Evolutionary conservation across 2,797 vertebrate genomes (phyloP).

Genomic region (Sebastiscus tertius): DNA sequence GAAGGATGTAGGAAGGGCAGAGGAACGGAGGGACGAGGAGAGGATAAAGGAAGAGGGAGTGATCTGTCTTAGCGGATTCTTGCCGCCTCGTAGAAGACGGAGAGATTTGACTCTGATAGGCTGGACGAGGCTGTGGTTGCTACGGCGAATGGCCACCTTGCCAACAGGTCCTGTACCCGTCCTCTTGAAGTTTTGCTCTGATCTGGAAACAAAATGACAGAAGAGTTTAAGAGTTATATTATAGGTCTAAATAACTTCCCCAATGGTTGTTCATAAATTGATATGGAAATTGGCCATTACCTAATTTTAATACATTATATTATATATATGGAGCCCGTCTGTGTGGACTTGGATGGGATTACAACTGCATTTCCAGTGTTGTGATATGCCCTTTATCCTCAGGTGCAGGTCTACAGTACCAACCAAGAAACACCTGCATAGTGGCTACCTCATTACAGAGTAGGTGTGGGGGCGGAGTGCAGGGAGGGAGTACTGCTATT

Average conservation of each 20-base stretch:
- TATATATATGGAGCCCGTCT: neutral
- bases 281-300: neutral
- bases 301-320: neutral
- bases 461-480: neutral
- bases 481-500: neutral
- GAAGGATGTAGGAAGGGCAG: neutral
- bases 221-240: neutral
- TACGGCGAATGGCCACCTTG: conserved; percentile 34
- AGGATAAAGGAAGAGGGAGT: neutral
- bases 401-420: neutral
- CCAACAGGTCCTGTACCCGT: conserved; percentile 32
- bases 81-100: conserved; percentile 6
- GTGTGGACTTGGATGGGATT: neutral
- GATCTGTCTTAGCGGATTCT: neutral
- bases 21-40: conserved; percentile 12
- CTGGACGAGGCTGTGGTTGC: conserved; percentile 41
- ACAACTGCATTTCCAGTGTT: neutral
- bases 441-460: neutral
- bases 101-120: conserved; percentile 52
- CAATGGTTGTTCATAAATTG: neutral
- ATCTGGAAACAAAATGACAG: conserved; percentile 42
- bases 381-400: neutral
- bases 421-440: conserved; percentile 35
- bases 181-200: conserved; percentile 46
- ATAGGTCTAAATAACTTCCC: neutral